Evolutionary conservation across 2,888 invertebrate genomes (phyloP).

Genomic region (Pristionchus fissidentatus): DNA sequence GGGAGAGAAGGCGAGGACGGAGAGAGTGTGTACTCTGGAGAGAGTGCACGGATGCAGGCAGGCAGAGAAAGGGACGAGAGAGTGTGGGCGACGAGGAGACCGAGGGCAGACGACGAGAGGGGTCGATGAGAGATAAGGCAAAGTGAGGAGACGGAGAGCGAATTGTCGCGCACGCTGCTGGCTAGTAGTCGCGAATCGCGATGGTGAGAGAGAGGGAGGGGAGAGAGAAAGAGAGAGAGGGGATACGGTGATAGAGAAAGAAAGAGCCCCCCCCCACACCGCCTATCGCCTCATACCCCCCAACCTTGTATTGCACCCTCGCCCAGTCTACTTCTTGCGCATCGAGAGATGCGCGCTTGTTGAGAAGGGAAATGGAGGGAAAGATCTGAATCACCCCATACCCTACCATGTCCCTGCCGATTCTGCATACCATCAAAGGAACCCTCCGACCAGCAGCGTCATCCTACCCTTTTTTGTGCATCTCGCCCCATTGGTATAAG

Average conservation of each 20-base stretch:
- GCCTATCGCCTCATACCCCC: too few species aligned
- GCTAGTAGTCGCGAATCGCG: not conserved
- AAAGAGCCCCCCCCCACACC: not conserved
- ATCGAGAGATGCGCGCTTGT: too few species aligned
- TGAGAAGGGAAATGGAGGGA: too few species aligned
- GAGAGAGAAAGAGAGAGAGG: not conserved
- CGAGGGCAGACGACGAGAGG: slow-evolving; percentile 29
- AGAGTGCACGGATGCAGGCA: too few species aligned
- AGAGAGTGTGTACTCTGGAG: not conserved
- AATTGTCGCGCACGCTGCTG: slow-evolving; percentile 7
- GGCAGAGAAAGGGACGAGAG: not conserved
- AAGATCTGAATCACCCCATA: too few species aligned
- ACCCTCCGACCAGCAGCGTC: too few species aligned
- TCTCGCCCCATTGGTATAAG: too few species aligned
- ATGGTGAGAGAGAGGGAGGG: not conserved
- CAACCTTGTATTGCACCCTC: too few species aligned
- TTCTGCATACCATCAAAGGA: too few species aligned
- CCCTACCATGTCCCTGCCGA: too few species aligned
- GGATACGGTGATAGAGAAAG: slow-evolving; percentile 22
- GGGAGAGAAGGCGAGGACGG: not conserved
- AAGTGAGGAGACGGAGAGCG: not conserved
- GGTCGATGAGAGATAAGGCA: slow-evolving; percentile 1
- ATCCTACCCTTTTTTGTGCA: too few species aligned
- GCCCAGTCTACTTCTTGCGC: too few species aligned
- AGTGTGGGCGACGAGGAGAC: slow-evolving; percentile 17